A percentile compares a stretch with the other conserved stretches of the same genome.
Conservation (phyloP, 2,113 vertebrate genomes). For the Leptobrachium leishanense region DNA sequence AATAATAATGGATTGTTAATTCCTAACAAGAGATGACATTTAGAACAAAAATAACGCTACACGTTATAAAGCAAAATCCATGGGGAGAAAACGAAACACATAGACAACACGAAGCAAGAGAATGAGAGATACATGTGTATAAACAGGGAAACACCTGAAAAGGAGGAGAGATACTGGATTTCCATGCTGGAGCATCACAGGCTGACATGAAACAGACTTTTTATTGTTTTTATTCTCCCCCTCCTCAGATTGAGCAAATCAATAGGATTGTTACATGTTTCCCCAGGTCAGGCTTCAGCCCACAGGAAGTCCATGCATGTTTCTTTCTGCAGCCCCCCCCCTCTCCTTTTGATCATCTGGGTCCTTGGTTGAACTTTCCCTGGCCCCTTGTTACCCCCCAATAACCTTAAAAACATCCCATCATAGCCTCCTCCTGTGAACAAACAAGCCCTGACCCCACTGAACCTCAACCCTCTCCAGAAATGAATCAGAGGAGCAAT, state of each 20-base stretch:
- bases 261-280: slow-evolving; percentile 52
- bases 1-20: slow-evolving; percentile 36
- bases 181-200: slow-evolving; percentile 64
- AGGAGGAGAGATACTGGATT: slow-evolving; percentile 53
- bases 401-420: slow-evolving; percentile 35
- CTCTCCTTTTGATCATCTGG: neutral
- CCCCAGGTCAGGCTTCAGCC: slow-evolving; percentile 43
- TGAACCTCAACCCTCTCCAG: slow-evolving; percentile 25
- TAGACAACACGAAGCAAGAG: slow-evolving; percentile 45
- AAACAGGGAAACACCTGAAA: slow-evolving; percentile 53
- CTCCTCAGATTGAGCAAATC: slow-evolving; percentile 59
- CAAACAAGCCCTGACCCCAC: slow-evolving; percentile 39
- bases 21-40: slow-evolving; percentile 65
- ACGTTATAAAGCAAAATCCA: slow-evolving; percentile 13
- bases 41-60: slow-evolving; percentile 50
- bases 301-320: neutral
- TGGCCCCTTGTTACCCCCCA: slow-evolving; percentile 35
- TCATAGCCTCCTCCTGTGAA: slow-evolving; percentile 27
- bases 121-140: slow-evolving; percentile 23
- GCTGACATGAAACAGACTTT: slow-evolving; percentile 71
- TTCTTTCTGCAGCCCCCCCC: neutral
- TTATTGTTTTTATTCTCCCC: slow-evolving; percentile 57
- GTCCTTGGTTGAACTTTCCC: slow-evolving; percentile 34
- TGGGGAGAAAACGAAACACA: slow-evolving; percentile 49
- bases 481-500: slow-evolving; percentile 43